Evolutionary conservation across 2,113 vertebrate genomes (phyloP), one percentile per base, ranked within the genome.

Genomic region (Callocephalon fimbriatum): DNA sequence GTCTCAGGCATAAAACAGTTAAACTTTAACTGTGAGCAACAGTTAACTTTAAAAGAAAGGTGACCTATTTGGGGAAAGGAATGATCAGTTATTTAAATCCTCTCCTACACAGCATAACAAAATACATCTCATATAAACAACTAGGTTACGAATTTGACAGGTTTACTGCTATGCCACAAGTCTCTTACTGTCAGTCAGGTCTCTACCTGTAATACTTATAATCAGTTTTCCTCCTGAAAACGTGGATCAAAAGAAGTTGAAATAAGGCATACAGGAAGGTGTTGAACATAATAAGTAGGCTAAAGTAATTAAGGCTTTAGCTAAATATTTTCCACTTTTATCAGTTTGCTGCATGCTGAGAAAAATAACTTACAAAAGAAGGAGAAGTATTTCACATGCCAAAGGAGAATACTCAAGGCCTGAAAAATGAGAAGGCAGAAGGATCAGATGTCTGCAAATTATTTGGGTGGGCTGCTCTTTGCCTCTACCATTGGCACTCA

Each of bases 261-360:
- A 96, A 92, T 48, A 15, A 93, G 51, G 73, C 44, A 65, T 95
- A 74, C 11, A 84, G 79, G 21, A 94, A 95, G 42, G 15, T 73
- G 74, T 38, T 92, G 66, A 95, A 93, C 47, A 68, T 54, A 93
- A 21, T 82, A 95, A 96, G 54, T 78, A 95, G 89, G 85, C n/a
- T 92, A 76, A 95, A 96, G 93, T 85, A 96, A 87, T 94, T 93
- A 95, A 96, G 92, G 70, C 53, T 86, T 95, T 78, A 94, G 66
- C 45, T 92, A 89, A 84, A 45, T 83, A 75, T 77, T 92, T 92
- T 92, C 75, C 48, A 81, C 32, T 95, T 95, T 77, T 87, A 95
- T 93, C 88, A 86, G 29, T 62, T 70, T 6, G 11, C 14, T 35
- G 18, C 7, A 10, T 35, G 32, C 40, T 86, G 73, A 86, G 92